phyloP scores from a whole-genome alignment of 92 coral and sea anemone species.

The Bergia puertoricense region DNA sequence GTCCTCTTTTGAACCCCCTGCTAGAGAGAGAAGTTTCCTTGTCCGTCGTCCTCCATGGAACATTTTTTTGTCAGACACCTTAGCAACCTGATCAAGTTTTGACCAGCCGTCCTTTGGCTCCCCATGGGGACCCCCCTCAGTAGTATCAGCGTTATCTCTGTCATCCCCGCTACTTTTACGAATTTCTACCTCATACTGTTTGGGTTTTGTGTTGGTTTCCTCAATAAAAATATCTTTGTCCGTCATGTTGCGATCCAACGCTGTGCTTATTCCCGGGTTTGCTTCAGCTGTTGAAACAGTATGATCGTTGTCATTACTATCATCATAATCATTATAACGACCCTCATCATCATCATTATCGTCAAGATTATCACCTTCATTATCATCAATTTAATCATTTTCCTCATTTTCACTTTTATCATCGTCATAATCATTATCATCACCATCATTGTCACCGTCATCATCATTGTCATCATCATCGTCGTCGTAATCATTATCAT shows the following conservation, averaged over 20 bases:
- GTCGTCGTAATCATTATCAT: no score
- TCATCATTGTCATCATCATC: no score
- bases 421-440: no score
- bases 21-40: slow-evolving; percentile 29
- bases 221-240: slow-evolving; percentile 20
- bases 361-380: no score
- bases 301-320: background rate
- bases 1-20: background rate
- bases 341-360: background rate
- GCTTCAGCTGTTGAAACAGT: background rate
- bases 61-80: slow-evolving; percentile 18
- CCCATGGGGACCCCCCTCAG: background rate
- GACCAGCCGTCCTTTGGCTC: background rate
- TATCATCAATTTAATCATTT: no score
- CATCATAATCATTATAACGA: background rate
- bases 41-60: slow-evolving; percentile 25
- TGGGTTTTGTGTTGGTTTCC: slow-evolving; percentile 20
- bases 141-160: background rate
- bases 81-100: slow-evolving; percentile 30
- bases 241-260: background rate
- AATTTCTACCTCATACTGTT: slow-evolving; percentile 29
- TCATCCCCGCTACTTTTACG: slow-evolving; percentile 18
- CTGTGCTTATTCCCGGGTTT: background rate
- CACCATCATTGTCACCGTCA: no score
- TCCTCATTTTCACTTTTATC: no score